Percentiles rank a stretch among this genome's conserved stretches.
These are phyloP conservation scores for Thysanoteuthis rhombus DNA, from an alignment of 2,888 invertebrate species.

Conservation along the genomic window DNA sequence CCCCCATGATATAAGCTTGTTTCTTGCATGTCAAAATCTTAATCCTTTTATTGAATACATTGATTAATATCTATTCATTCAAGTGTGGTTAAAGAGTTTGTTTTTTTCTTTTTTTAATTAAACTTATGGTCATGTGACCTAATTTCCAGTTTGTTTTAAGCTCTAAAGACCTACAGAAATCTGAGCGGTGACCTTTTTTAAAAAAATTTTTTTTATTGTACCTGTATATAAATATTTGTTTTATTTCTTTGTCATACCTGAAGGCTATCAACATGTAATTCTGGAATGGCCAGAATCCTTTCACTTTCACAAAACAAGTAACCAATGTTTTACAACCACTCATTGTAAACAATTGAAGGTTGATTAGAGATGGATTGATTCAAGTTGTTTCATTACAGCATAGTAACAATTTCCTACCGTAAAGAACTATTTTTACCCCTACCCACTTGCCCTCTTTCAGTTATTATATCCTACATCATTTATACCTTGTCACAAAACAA, in stretches of 20 bases:
- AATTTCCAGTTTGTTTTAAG: neutral
- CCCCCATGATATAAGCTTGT: too few relatives aligned
- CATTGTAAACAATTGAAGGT: neutral
- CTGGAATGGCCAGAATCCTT: neutral
- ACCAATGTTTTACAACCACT: neutral
- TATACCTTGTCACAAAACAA: neutral
- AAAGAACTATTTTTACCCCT: neutral
- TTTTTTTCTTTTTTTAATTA: too few relatives aligned
- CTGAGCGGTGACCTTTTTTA: neutral
- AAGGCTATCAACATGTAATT: neutral
- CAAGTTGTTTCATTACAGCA: neutral
- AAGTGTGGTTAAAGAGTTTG: too few relatives aligned
- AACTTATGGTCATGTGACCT: neutral
- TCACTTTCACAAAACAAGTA: neutral
- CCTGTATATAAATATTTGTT: neutral
- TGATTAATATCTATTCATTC: too few relatives aligned
- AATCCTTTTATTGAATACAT: too few relatives aligned
- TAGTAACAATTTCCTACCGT: neutral
- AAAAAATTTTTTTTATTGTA: neutral
- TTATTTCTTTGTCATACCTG: neutral
- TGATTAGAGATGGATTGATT: neutral
- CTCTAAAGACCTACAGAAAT: neutral
- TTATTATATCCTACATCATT: neutral
- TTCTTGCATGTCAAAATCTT: too few relatives aligned
- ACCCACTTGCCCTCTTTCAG: neutral